Evolutionary conservation across 23 tunicate genomes (phyloP), one percentile per base, ranked within the genome.

Genomic region (Phallusia fumigata): DNA sequence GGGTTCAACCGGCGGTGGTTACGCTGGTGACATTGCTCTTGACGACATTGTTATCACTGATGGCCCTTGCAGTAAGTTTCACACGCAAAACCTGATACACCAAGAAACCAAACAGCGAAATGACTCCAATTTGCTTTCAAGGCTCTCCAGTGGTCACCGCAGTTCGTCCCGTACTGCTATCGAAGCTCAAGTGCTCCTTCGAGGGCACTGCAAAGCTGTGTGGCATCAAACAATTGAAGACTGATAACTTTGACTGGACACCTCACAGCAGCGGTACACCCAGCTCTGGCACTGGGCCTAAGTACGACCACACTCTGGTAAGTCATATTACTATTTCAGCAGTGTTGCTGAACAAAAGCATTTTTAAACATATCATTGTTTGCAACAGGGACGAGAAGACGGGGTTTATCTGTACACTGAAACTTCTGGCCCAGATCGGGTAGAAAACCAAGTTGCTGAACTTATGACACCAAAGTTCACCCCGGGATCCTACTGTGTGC

Each of bases 1-100:
- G 28, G 99, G 83, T 0, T 64, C 88, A 22, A 82, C 95, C 30
- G 97, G 92, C 34, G 34, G 79, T 6, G 99, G 99, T 30, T 97
- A 97, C 74, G 94, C 97, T 33, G 99, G 99, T 5, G 99, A 97
- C 80, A 78, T 87, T 51, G 99, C 97, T 28, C 93, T 97, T 35
- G 99, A 97, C 69, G 99, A 97, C 76, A 45, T 97, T 18, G 75
- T 13, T 18, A 84, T 97, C 78, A 97, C 99, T 8, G 90, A 83
- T 31, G 58, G 76, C 31, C 81, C 91, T 22, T 97, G 99, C 64
- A 87, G 98, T 93, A 82, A 85, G 98, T 73, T 28, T 40, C 47
- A 3, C 10, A 5, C 10, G 10, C 47, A 40, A 40, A 40, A 10
- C 47, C 47, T 40, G 47, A 40, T 3, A 40, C 47, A 40, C 10